Conservation (phyloP, 2,797 vertebrate species). For the Sebastes minor region DNA sequence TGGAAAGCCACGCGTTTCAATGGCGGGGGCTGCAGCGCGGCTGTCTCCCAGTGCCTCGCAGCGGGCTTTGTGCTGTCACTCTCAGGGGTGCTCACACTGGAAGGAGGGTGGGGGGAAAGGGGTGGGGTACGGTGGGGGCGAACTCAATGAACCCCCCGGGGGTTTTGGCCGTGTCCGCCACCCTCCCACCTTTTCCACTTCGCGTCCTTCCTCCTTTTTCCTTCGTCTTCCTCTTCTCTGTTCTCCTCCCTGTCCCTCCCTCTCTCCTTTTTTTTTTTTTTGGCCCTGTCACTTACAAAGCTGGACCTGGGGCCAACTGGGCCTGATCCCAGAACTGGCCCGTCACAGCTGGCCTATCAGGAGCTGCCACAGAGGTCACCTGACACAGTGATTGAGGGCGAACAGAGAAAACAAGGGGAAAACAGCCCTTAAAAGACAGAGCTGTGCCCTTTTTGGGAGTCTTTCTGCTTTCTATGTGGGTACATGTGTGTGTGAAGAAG, state of each 20-base stretch:
- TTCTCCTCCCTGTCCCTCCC: constrained; percentile 22
- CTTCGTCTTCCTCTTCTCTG: constrained; percentile 43
- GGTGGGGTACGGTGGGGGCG: constrained; percentile 36
- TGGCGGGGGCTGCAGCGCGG: constrained; percentile 66
- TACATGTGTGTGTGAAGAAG: constrained; percentile 1
- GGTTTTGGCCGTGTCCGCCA: constrained; percentile 63
- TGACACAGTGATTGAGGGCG: constrained; percentile 61
- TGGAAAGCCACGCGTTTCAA: constrained; percentile 76
- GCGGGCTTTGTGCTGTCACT: constrained; percentile 83
- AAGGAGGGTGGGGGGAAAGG: constrained; percentile 5
- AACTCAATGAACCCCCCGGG: constrained; percentile 83
- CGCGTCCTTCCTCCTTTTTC: constrained; percentile 42
- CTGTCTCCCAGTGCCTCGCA: constrained; percentile 77
- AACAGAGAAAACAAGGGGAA: constrained; percentile 55
- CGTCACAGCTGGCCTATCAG: constrained; percentile 71
- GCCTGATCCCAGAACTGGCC: constrained; percentile 73
- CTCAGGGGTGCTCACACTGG: constrained; percentile 70
- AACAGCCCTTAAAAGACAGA: constrained; percentile 52
- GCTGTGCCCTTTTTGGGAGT: constrained; percentile 19
- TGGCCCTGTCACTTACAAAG: constrained; percentile 64
- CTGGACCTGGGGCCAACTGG: constrained; percentile 76
- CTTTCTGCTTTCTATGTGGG: constrained; percentile 30
- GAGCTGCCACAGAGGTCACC: constrained; percentile 59
- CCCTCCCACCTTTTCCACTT: constrained; percentile 60
- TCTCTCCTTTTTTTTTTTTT: constrained; percentile 36